Evolutionary conservation across 1,140 invertebrate species (phyloP), one percentile per base, ranked within the genome.

Genomic region (Euglossa dilemma): DNA sequence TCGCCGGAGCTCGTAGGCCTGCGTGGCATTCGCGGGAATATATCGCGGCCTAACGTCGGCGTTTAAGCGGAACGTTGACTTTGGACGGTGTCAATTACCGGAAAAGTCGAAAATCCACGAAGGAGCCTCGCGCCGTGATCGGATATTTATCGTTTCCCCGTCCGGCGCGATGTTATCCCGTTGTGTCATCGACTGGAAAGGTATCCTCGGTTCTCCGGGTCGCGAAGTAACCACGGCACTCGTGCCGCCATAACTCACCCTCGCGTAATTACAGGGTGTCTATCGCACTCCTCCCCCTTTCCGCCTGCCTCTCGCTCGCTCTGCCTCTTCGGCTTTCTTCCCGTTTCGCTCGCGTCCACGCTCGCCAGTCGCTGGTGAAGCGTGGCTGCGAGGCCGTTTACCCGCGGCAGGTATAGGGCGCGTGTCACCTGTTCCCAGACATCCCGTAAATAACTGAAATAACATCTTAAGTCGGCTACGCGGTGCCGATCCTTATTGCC

Each of bases 381-480:
- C 76, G 75, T 80, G 74, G 81, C 67, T 88, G 69, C 71, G 77
- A 71, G 78, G 80, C 73, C 89, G 74, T 89, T 90, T 88, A 90
- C 83, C 87, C 76, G 76, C 56, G 59, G 73, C 79, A 86, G 87
- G 87, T 88, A 88, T 74, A 78, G 81, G 85, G 79, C 87, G 89
- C 87, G 88, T 91, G 90, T 91, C 91, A 91, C 91, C 90, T 91
- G 90, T 90, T 87, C 57, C 79, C 36, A 78, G 88, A 86, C 85
- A 85, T 91, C 85, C 90, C 91, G 89, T 91, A 91, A 91, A 91
- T 91, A 91, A 90, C 79, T 71, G 84, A 89, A 91, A 90, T 90
- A 91, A 91, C 88, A 90, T 91, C 90, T 91, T 83, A 86, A 90
- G 88, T 87, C 80, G 57, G 63, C 14, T 71, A 59, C 74, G 50